Evolutionary conservation across 1,140 invertebrate genomes (phyloP).

Genomic region (Dinoponera quadriceps): DNA sequence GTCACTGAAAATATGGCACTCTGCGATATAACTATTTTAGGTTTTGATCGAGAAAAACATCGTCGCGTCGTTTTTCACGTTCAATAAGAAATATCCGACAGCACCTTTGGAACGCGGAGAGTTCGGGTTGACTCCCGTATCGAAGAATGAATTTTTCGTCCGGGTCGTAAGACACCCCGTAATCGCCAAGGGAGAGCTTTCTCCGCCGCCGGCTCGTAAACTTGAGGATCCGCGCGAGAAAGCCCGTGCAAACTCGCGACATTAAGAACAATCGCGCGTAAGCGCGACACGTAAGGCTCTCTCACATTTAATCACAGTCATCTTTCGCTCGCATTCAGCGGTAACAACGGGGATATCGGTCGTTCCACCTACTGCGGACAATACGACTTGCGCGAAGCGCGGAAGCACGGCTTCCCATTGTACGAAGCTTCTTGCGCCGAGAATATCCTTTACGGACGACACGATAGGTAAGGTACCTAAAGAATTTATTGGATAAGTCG

Average conservation of each 20-base stretch:
- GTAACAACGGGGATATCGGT: constrained; percentile 75
- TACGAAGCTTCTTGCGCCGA: constrained; percentile 79
- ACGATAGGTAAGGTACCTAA: constrained; percentile 77
- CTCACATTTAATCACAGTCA: constrained; percentile 47
- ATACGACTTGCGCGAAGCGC: constrained; percentile 72
- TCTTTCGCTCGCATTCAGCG: constrained; percentile 68
- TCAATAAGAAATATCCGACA: too few relatives aligned
- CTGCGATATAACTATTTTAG: too few relatives aligned
- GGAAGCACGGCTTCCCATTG: constrained; percentile 76
- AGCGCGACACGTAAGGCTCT: not conserved
- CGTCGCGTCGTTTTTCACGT: too few relatives aligned
- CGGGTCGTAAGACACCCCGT: too few relatives aligned
- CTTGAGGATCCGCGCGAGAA: not conserved
- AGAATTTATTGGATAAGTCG: constrained; percentile 35
- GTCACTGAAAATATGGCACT: too few relatives aligned
- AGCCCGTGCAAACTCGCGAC: not conserved
- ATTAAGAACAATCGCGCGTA: not conserved
- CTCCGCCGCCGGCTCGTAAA: too few relatives aligned
- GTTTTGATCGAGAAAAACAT: too few relatives aligned
- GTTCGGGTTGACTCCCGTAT: too few relatives aligned
- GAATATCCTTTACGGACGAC: constrained; percentile 83
- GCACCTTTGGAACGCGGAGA: too few relatives aligned
- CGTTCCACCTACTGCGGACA: constrained; percentile 70
- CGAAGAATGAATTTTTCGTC: too few relatives aligned
- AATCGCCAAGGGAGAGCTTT: too few relatives aligned